phyloP scores from a whole-genome alignment of 2,888 invertebrate species.

The Hemicrepidius hirtus region DNA sequence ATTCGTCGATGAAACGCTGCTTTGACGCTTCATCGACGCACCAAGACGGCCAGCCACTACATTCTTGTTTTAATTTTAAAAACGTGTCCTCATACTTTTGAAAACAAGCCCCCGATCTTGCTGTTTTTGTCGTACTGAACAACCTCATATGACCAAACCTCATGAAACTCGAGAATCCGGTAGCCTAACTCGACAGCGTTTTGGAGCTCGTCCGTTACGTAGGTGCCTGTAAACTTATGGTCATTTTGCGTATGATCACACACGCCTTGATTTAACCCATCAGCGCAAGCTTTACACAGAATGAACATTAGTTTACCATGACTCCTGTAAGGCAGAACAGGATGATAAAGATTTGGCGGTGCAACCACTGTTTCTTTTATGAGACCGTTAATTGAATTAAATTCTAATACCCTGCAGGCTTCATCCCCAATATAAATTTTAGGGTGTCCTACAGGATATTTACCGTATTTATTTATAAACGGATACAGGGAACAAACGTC shows the following conservation, averaged over 20 bases:
- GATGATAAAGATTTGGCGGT: conserved; percentile 3
- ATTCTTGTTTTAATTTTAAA: too few relatives aligned
- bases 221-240: conserved; percentile 55
- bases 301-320: conserved; percentile 64
- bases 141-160: conserved; percentile 62
- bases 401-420: conserved; percentile 47
- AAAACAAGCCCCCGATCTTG: conserved; percentile 46
- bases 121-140: conserved; percentile 48
- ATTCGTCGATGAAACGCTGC: too few relatives aligned
- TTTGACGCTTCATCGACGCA: too few relatives aligned
- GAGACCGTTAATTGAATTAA: conserved; percentile 20
- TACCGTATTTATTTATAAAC: conserved; percentile 59
- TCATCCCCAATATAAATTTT: conserved; percentile 51
- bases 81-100: too few relatives aligned
- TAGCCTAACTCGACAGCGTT: conserved; percentile 59
- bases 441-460: conserved; percentile 63
- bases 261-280: conserved; percentile 49
- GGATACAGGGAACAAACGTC: too few relatives aligned
- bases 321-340: background rate
- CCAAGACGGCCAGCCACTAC: too few relatives aligned
- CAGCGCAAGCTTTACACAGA: conserved; percentile 64
- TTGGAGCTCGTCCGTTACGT: conserved; percentile 65
- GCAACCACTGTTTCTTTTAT: background rate
- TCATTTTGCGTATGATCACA: conserved; percentile 64
- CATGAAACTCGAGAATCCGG: too few relatives aligned